Base-by-base conservation (phyloP, 2,113 vertebrate species). In the Sinocyclocheilus grahami region DNA sequence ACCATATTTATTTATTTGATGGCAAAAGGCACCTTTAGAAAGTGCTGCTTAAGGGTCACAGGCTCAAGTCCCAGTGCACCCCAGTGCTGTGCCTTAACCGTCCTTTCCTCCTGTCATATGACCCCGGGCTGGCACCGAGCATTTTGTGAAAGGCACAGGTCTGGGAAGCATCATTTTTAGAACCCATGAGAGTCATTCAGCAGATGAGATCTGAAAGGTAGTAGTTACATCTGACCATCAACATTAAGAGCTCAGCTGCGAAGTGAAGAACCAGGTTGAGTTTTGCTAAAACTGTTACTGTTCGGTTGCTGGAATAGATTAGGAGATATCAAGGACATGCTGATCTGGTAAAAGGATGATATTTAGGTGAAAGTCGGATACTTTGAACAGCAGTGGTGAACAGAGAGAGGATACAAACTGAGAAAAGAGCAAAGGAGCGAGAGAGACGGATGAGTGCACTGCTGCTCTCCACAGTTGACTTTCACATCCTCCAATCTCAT, bases 381-480 rank as follows among this genome's bases (percentile, higher is more conserved):
- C 39, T 65, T 13, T n/a, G 39, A 62, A 62, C 30, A 80, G 33
- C 22, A 63, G 77, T 10, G 71, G 37, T 76, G 71, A 67, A 46
- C 39, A 39, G 22, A 24, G 51, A 33, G 10, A 37, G 5, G 55
- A 74, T 16, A 72, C 37, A 27, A 62, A 67, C 74, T 42, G 53
- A 75, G 27, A 60, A 27, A 85, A 27, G 79, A 78, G 33, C 46
- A 51, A 78, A 18, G 18, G 85, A 74, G 30, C n/a, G 20, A 78
- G 80, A 83, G 39, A 20, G 74, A 85, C 82, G 74, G 76, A 55
- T 63, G 78, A 89, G 78, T 69, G 83, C 24, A n/a, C 55, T 55
- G 46, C 85, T 86, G 77, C 39, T 82, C 85, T 62, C 87, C 37
- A 30, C 53, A 53, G 77, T 84, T 39, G 48, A 14, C 67, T 63